Base-by-base conservation (phyloP, 1,140 invertebrate species). In the Gryllus bimaculatus region DNA sequence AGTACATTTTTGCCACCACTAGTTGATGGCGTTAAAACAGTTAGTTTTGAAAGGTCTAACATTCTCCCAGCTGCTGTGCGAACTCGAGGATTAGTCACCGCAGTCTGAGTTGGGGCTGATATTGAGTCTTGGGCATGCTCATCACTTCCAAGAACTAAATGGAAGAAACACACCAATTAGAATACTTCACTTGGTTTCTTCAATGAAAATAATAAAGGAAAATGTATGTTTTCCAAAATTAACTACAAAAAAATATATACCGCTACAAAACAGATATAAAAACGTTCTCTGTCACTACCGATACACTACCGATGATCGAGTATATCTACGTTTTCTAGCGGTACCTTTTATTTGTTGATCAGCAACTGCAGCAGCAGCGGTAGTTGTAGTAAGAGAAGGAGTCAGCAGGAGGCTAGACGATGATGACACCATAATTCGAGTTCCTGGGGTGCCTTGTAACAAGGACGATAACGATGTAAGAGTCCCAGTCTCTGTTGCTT, bases 141-240 rank as follows among this genome's bases (percentile, higher is more conserved):
- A 80, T 81, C 81, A 76, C 80, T 82, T 80, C 86, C 85, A 82
- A 82, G 81, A 79, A 82, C 86, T 86, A 85, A 79, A 86, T 86
- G 84, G 85, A 81, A 86, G 79, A 86, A 48, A 85, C 39, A 78
- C 73, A 74, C 54, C 66, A 0, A 48, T 47, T 18, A 76, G 12
- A 76, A 48, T 18, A 77, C 82, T 79, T 81, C 49, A 78, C 77
- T 79, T 47, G 80, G 47, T 26, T 47, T 48, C 76, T 77, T 20
- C 76, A 15, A 39, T 20, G 8, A 77, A 77, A 15, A 39, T 47
- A 77, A 77, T 39, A 48, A 77, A 77, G 76, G 13, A 26, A 39
- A 4, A 66, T 73, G n/a, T 26, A 78, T 47, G 8, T 12, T 15
- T 21, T 49, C 49, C 48, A 73, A 47, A 47, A 13, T 78, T 15